A percentile compares a stretch with the other conserved stretches of the same genome.
These are phyloP conservation scores for Chaetodon trifascialis DNA, from an alignment of 2,113 vertebrate species.

Conservation along the genomic window DNA sequence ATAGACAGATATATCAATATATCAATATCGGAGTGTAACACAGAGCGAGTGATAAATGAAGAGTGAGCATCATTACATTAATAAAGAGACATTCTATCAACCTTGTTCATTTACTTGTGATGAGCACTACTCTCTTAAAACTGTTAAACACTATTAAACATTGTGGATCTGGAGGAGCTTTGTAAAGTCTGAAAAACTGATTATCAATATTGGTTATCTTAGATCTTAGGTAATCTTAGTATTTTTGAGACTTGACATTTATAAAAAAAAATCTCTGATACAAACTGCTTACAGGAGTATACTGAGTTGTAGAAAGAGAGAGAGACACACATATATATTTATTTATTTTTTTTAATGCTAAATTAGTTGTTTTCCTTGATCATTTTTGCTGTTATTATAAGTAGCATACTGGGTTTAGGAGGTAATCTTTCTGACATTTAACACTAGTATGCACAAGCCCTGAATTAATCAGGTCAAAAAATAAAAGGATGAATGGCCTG, in stretches of 20 bases:
- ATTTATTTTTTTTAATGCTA: too few species aligned
- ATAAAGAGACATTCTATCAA: neutral
- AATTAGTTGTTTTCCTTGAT: neutral
- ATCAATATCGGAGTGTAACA: neutral
- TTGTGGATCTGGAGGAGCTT: neutral
- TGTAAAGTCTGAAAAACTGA: neutral
- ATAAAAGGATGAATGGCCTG: neutral
- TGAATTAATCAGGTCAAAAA: constrained; percentile 15
- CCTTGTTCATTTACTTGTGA: neutral
- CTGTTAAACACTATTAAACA: too few species aligned
- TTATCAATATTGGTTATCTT: neutral
- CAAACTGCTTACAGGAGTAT: neutral
- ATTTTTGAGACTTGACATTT: neutral
- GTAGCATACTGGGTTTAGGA: neutral
- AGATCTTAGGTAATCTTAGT: too few species aligned
- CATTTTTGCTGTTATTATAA: neutral
- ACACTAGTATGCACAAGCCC: neutral
- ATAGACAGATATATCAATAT: neutral
- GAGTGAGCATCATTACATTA: neutral
- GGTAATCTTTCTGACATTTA: neutral
- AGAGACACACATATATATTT: too few species aligned
- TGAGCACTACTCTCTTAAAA: neutral
- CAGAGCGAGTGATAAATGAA: neutral
- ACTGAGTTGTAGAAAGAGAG: too few species aligned
- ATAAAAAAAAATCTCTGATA: neutral